phyloP scores from a whole-genome alignment of 2,113 vertebrate genomes.

The Terrapene triunguis region DNA sequence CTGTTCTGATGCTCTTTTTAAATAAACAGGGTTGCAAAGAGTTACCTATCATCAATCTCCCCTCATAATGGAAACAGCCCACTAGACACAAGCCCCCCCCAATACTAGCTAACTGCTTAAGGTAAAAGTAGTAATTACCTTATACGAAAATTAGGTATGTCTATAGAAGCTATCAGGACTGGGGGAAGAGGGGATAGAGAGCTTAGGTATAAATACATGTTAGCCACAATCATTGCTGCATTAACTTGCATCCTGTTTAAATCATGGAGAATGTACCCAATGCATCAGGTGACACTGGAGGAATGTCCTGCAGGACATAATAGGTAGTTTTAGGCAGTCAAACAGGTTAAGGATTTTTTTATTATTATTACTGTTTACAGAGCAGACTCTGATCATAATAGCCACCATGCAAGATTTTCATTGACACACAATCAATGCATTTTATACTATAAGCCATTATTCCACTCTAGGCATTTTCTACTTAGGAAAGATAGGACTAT shows the following conservation, averaged over 20 bases:
- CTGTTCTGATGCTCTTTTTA: background rate
- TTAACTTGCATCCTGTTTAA: background rate
- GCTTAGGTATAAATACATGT: background rate
- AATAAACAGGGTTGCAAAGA: background rate
- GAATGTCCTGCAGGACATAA: background rate
- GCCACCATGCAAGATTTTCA: background rate
- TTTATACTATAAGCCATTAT: slow-evolving; percentile 19
- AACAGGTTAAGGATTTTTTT: background rate
- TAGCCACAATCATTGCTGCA: background rate
- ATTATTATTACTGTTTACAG: accelerated
- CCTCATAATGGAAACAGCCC: background rate
- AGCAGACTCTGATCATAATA: accelerated
- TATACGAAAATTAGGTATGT: background rate
- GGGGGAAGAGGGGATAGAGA: background rate
- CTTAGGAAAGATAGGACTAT: slow-evolving; percentile 68
- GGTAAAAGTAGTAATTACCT: background rate
- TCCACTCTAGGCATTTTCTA: slow-evolving; percentile 55
- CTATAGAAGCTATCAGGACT: background rate
- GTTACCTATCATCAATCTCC: background rate
- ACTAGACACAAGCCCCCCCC: background rate
- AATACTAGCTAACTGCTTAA: background rate
- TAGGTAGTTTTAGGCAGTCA: accelerated
- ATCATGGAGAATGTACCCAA: background rate
- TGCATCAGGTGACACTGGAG: background rate
- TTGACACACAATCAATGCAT: background rate